These are phyloP conservation scores for Macquaria ambigua DNA, from an alignment of 2,113 vertebrate genomes.

Conservation along the genomic window DNA sequence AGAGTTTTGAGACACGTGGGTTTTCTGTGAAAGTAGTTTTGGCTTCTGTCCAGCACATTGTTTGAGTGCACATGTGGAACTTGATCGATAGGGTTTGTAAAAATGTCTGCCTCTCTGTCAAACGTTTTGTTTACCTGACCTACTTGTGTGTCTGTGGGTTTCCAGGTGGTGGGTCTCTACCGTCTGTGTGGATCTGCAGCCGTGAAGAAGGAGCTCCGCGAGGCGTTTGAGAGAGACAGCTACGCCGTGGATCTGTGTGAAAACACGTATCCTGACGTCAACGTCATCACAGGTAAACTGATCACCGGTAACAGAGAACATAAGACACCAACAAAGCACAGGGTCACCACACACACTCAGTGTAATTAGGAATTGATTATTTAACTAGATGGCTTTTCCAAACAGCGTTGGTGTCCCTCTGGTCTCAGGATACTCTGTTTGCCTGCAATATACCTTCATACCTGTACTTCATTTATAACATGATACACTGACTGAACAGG, in stretches of 20 bases:
- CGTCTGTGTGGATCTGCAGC: conserved; percentile 96
- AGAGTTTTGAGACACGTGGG: not conserved
- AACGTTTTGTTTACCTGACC: conserved; percentile 58
- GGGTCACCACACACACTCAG: conserved; percentile 25
- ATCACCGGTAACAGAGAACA: conserved; percentile 1
- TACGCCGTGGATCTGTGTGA: conserved; percentile 90
- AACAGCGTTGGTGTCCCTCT: not conserved
- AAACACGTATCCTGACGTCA: conserved; percentile 95
- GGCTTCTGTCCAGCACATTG: conserved; percentile 52
- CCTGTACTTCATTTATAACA: not conserved
- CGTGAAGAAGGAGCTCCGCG: conserved; percentile 97
- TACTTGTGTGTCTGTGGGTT: conserved; percentile 47
- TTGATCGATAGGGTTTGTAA: conserved; percentile 58
- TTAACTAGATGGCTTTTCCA: conserved; percentile 8
- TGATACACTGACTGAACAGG: not conserved
- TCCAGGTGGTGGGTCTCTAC: conserved; percentile 97
- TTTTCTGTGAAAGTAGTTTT: conserved; percentile 26
- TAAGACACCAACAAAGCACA: not conserved
- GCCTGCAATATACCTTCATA: not conserved
- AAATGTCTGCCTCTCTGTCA: conserved; percentile 29
- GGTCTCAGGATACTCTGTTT: not conserved
- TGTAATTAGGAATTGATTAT: conserved; percentile 3
- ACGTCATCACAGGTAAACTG: conserved; percentile 96
- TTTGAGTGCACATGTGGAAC: conserved; percentile 16
- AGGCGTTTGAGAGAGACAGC: conserved; percentile 96